Conservation (phyloP, 64 coral and sea anemone species). For the Montipora efflorescens region DNA sequence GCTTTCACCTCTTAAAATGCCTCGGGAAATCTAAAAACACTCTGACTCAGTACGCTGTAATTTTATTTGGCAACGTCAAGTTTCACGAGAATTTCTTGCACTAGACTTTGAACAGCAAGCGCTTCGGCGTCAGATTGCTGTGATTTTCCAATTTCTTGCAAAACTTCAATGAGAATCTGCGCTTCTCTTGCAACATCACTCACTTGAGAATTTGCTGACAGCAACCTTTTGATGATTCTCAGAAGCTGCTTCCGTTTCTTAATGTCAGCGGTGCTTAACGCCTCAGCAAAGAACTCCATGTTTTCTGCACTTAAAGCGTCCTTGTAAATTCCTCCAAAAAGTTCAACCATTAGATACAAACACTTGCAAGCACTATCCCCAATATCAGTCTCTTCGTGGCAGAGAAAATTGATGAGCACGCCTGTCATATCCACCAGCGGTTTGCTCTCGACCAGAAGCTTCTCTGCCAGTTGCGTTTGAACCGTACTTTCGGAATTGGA, state of each 20-base stretch:
- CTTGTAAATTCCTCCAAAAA: constrained; percentile 90
- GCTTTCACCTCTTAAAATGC: too few relatives aligned
- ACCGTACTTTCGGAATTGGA: constrained; percentile 14
- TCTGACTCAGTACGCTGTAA: too few relatives aligned
- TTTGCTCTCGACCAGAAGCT: constrained; percentile 84
- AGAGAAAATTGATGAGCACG: constrained; percentile 82
- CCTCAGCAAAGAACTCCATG: constrained; percentile 79
- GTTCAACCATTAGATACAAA: constrained; percentile 88
- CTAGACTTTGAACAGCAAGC: constrained; percentile 50
- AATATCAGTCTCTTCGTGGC: constrained; percentile 76
- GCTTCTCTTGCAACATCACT: constrained; percentile 4
- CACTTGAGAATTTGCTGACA: constrained; percentile 74
- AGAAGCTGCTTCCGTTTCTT: constrained; percentile 92
- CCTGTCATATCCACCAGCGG: constrained; percentile 93
- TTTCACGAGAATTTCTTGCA: constrained; percentile 75
- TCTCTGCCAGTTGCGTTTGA: constrained; percentile 73
- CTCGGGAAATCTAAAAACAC: not conserved
- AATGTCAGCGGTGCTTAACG: constrained; percentile 61
- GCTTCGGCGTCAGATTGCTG: constrained; percentile 10
- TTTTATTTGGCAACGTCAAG: constrained; percentile 21
- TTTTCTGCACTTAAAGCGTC: constrained; percentile 87
- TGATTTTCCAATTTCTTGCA: constrained; percentile 29
- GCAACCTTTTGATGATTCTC: constrained; percentile 87
- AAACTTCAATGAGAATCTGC: constrained; percentile 60
- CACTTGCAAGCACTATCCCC: constrained; percentile 80